These are phyloP conservation scores for Antechinus stuartii DNA, from an alignment of 2,113 vertebrate genomes.

Conservation along the genomic window DNA sequence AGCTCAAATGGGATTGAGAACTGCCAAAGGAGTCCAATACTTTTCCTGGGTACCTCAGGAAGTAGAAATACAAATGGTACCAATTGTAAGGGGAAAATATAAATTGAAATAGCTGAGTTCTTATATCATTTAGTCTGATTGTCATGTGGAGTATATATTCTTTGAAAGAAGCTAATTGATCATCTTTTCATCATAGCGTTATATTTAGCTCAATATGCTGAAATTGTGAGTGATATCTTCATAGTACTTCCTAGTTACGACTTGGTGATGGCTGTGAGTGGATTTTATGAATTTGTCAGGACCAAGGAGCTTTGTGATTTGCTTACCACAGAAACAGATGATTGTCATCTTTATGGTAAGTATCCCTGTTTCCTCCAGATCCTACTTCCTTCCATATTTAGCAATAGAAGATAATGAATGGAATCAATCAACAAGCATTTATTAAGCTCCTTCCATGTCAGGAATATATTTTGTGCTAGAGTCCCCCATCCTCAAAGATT, in stretches of 20 bases:
- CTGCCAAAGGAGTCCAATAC: no score
- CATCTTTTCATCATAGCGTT: conserved; percentile 77
- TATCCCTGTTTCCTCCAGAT: not conserved
- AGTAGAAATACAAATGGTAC: not conserved
- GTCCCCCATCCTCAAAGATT: no score
- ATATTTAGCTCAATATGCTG: not conserved
- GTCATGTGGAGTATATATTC: not conserved
- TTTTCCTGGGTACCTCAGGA: not conserved
- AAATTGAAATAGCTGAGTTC: not conserved
- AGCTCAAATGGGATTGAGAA: not conserved
- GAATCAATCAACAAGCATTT: not conserved
- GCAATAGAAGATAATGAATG: not conserved
- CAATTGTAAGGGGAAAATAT: not conserved
- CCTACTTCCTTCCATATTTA: not conserved
- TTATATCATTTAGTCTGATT: not conserved
- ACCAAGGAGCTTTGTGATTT: not conserved
- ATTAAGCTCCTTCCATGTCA: not conserved
- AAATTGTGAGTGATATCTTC: not conserved
- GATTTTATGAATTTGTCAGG: not conserved
- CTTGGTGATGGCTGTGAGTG: not conserved
- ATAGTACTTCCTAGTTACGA: conserved; percentile 83
- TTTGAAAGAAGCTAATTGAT: not conserved
- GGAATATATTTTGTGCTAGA: no score
- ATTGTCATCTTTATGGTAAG: not conserved
- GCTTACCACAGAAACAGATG: not conserved